These are phyloP conservation scores for Metacarcinus magister DNA, from an alignment of 2,888 invertebrate species.

Conservation along the genomic window DNA sequence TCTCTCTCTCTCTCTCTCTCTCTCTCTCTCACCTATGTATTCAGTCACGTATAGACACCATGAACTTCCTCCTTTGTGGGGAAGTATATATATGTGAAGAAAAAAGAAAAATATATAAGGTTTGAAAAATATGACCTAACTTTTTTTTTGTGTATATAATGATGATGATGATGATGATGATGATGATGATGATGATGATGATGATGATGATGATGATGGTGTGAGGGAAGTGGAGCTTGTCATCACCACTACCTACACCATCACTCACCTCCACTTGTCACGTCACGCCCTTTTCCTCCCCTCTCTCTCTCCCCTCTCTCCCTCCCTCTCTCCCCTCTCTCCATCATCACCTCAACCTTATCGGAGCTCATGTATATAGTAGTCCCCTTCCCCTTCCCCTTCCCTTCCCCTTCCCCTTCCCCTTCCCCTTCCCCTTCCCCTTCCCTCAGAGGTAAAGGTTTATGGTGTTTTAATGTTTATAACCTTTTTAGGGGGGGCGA, in stretches of 20 bases:
- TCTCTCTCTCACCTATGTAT: too few species aligned
- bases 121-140: not conserved
- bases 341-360: not conserved
- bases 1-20: too few species aligned
- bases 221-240: slow-evolving; percentile 18
- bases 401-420: not conserved
- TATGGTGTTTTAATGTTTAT: too few species aligned
- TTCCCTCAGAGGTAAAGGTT: too few species aligned
- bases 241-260: not conserved
- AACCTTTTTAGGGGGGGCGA: not conserved
- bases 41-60: not conserved
- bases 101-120: not conserved
- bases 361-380: not conserved
- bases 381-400: not conserved
- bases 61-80: not conserved
- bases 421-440: not conserved
- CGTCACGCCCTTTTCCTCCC: not conserved
- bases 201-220: too few species aligned
- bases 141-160: too few species aligned
- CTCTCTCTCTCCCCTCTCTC: not conserved
- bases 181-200: not conserved
- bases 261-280: not conserved
- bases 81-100: not conserved
- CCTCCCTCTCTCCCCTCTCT: not conserved
- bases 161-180: not conserved